Evolutionary conservation across 30 jellyfish, hydroid and myxozoan species (phyloP), one percentile per base, ranked within the genome.

Genomic region (Sanderia malayensis): DNA sequence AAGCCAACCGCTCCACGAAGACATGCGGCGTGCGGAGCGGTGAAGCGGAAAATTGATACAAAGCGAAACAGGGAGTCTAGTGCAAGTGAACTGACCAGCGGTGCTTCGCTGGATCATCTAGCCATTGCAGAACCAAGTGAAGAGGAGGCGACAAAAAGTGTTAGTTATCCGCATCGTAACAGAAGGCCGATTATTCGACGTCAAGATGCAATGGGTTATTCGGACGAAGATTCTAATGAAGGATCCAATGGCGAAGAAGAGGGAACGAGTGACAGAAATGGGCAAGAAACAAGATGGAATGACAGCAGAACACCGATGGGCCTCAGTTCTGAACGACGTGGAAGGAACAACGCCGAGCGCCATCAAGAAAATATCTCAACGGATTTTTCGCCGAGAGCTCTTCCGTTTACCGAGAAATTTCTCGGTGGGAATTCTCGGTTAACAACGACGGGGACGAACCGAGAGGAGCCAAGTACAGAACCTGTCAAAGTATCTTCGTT

Each of bases 401-500:
- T 13, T 4, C 52, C 52, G 52, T n/a, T n/a, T n/a, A 37, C 6
- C 10, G 52, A 37, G 13, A 37, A 37, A 6, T 37, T 37, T 37
- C 13, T 37, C 52, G 52, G 52, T 13, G 52, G 13, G 52, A 37
- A 37, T 6, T n/a, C n/a, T n/a, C n/a, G n/a, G n/a, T n/a, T n/a
- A n/a, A n/a, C n/a, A n/a, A n/a, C n/a, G n/a, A 31, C 73, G n/a
- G 74, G 67, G 34, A 55, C 29, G 26, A 49, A 61, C 32, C 1
- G 2, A 11, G 33, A 44, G n/a, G 59, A 44, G 3, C 24, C 34
- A 66, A 21, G 30, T 0, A 46, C 67, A 18, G 86, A 74, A 11
- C 86, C 76, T 17, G 60, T 74, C 11, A 74, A 74, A 46, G 76
- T 74, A 19, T 74, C 86, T 3, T 76, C 86, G 44, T 41, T 74